phyloP scores from a whole-genome alignment of 2,888 invertebrate genomes.

The Amiota minor region DNA sequence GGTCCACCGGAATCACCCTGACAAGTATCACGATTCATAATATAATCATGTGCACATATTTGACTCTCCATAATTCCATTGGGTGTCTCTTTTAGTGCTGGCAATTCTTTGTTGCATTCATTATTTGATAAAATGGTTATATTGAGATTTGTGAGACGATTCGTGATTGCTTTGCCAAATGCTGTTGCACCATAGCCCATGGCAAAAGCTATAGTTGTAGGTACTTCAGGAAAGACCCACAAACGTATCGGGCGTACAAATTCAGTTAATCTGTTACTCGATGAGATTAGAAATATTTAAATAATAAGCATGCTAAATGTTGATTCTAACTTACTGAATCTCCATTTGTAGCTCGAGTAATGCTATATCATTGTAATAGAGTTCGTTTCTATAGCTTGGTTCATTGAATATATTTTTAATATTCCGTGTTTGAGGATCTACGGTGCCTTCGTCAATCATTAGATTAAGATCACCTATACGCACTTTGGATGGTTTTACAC shows the following conservation, averaged over 20 bases:
- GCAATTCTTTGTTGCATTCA: slow-evolving; percentile 62
- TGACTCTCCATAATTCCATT: slow-evolving; percentile 66
- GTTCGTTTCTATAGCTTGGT: slow-evolving; percentile 56
- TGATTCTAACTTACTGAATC: slow-evolving; percentile 56
- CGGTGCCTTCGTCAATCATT: slow-evolving; percentile 52
- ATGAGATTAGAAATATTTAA: too few species aligned
- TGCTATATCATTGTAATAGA: slow-evolving; percentile 69
- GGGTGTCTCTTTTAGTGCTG: slow-evolving; percentile 54
- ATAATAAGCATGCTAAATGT: neutral
- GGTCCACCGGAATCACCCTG: slow-evolving; percentile 73
- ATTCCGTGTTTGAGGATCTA: slow-evolving; percentile 58
- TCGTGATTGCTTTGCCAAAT: slow-evolving; percentile 69
- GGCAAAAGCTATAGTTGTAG: slow-evolving; percentile 75
- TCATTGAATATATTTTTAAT: slow-evolving; percentile 57
- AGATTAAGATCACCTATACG: slow-evolving; percentile 69
- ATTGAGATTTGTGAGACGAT: slow-evolving; percentile 68
- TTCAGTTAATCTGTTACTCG: slow-evolving; percentile 56
- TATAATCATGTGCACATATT: slow-evolving; percentile 68
- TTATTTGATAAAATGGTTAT: slow-evolving; percentile 66
- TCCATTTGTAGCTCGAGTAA: slow-evolving; percentile 54
- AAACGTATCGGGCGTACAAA: slow-evolving; percentile 77
- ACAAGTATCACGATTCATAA: slow-evolving; percentile 68
- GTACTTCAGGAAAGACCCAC: slow-evolving; percentile 71
- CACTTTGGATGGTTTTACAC: slow-evolving; percentile 56
- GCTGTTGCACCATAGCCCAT: slow-evolving; percentile 78